Base-by-base conservation (phyloP, 2,113 vertebrate species). In the Nyctibius bracteatus region DNA sequence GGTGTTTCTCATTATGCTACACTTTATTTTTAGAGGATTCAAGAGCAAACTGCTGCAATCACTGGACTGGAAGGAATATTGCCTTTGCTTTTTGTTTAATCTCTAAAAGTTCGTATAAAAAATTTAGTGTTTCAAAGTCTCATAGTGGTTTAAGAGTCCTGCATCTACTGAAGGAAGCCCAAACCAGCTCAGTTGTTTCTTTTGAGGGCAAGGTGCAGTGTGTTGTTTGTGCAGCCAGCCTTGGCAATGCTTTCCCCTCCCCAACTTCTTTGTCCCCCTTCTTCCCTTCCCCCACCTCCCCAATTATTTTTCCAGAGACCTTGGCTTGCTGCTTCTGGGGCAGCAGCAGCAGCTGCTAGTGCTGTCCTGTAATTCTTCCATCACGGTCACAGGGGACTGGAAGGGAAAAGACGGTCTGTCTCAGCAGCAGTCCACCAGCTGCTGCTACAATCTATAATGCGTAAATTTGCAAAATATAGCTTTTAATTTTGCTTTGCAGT, bases 391-490 rank as follows among this genome's bases (percentile, higher is more conserved):
- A 95, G 86, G 97, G 97, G 97, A 97, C 95, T 94, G 71, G 81
- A 91, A 92, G 81, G 93, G 88, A 82, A 73, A 93, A 97, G 96
- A 75, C 20, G 8, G 93, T 96, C 97, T 97, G 94, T 86, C 95
- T 97, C 96, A 95, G 97, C 97, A 95, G 95, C 94, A 97, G 96
- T 91, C 97, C 93, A 96, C 94, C 96, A 97, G 97, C 96, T 97
- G 97, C 97, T 0, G 30, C 95, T 81, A 30, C 91, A 16, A 80
- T 81, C 93, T 63, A 91, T 75, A 96, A 95, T 82, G 92, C 14
- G 44, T 59, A 94, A 87, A 97, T 97, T 96, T 97, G 96, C 97
- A 97, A 96, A 95, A 95, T 92, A 80, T 4, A 87, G 93, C 93
- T 95, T 97, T 96, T 96, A 96, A 91, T 97, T 97, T 92, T 96